phyloP scores from a whole-genome alignment of 2,113 vertebrate species.

The Myotis brandtii region DNA sequence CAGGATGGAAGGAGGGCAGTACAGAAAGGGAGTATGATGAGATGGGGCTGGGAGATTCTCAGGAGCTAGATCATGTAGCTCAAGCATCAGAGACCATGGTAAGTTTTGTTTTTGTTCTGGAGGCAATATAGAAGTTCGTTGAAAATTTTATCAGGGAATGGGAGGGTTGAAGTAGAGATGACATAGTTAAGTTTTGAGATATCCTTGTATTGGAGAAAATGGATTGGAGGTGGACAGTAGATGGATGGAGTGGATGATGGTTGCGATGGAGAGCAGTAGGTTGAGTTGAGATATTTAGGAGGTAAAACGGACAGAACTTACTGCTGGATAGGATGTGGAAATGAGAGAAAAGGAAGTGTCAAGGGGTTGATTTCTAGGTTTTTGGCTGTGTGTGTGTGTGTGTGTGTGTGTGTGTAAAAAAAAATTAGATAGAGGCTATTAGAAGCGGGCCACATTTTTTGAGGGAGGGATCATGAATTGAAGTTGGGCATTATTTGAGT shows the following conservation, averaged over 20 bases:
- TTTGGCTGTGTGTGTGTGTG: background rate
- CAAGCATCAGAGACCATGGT: background rate
- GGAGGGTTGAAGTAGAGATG: background rate
- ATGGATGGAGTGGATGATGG: background rate
- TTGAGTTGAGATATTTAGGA: constrained; percentile 1
- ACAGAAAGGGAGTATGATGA: background rate
- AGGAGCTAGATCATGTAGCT: background rate
- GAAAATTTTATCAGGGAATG: background rate
- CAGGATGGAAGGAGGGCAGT: background rate
- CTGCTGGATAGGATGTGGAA: background rate
- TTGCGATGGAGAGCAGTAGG: background rate
- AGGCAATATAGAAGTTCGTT: constrained; percentile 12
- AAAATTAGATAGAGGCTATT: constrained; percentile 9
- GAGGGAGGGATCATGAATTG: background rate
- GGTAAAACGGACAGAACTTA: constrained; percentile 18
- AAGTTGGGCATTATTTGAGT: constrained; percentile 22
- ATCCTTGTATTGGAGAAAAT: constrained; percentile 21
- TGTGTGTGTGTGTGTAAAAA: too few species aligned
- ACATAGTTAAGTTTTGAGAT: background rate
- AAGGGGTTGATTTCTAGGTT: background rate
- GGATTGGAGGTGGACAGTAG: background rate
- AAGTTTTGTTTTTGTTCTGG: constrained; percentile 8
- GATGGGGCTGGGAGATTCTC: background rate
- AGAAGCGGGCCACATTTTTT: background rate
- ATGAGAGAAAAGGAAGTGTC: background rate